Evolutionary conservation across 2,113 vertebrate genomes (phyloP).

Genomic region (Xenopus tropicalis): UCB_Xtro_10.0 CM004446.2:102746501-102747000

Average conservation of each 20-base stretch:
- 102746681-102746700: conserved; percentile 16
- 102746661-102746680: not conserved
- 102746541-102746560: conserved; percentile 19
- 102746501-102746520: conserved; percentile 32
- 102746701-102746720: not conserved
- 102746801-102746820: conserved; percentile 12
- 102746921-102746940: conserved; percentile 42
- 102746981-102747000: conserved; percentile 38
- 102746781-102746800: conserved; percentile 32
- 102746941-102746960: conserved; percentile 34
- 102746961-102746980: conserved; percentile 29
- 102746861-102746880: conserved; percentile 34
- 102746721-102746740: not conserved
- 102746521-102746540: conserved; percentile 16
- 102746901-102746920: conserved; percentile 41
- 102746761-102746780: conserved; percentile 27
- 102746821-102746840: conserved; percentile 27
- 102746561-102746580: conserved; percentile 34
- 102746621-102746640: not conserved
- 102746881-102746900: conserved; percentile 29
- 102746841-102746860: conserved; percentile 30
- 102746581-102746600: conserved; percentile 29
- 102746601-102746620: not conserved
- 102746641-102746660: conserved; percentile 5
- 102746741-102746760: conserved; percentile 24